These are phyloP conservation scores for Ostrea edulis DNA, from an alignment of 1,140 invertebrate species.

Conservation along the genomic window DNA sequence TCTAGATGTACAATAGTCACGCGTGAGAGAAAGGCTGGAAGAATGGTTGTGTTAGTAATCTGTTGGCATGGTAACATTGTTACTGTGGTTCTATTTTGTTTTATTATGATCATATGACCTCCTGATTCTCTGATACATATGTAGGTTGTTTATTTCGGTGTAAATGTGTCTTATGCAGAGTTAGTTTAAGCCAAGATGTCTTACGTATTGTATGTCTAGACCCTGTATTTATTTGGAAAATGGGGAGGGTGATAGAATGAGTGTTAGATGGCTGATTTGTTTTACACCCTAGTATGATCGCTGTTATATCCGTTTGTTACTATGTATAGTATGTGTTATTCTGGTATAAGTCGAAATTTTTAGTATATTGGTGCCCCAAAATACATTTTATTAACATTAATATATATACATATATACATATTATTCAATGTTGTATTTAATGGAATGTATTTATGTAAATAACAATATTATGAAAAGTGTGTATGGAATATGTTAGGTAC, in stretches of 20 bases:
- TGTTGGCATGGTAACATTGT: not conserved
- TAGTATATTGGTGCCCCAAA: not conserved
- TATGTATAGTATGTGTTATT: constrained; percentile 8
- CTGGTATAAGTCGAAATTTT: not conserved
- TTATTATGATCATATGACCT: not conserved
- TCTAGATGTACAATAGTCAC: not conserved
- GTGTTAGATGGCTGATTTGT: not conserved
- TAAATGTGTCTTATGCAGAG: not conserved
- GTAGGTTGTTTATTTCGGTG: not conserved
- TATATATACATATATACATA: not conserved
- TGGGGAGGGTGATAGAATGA: not conserved
- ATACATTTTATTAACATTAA: not conserved
- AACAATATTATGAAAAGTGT: no score
- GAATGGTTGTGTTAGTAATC: constrained; percentile 4
- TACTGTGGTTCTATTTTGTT: not conserved
- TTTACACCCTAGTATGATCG: not conserved
- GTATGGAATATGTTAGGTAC: no score
- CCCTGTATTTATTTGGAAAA: constrained; percentile 6
- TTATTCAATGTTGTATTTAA: constrained; percentile 7
- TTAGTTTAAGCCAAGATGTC: not conserved
- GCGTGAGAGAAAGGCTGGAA: not conserved
- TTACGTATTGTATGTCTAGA: not conserved
- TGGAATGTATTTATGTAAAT: not conserved
- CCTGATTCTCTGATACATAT: not conserved
- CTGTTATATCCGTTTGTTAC: not conserved